Evolutionary conservation across 2,113 vertebrate genomes (phyloP), one percentile per base, ranked within the genome.

Genomic region (Corythoichthys haematopterus): DNA sequence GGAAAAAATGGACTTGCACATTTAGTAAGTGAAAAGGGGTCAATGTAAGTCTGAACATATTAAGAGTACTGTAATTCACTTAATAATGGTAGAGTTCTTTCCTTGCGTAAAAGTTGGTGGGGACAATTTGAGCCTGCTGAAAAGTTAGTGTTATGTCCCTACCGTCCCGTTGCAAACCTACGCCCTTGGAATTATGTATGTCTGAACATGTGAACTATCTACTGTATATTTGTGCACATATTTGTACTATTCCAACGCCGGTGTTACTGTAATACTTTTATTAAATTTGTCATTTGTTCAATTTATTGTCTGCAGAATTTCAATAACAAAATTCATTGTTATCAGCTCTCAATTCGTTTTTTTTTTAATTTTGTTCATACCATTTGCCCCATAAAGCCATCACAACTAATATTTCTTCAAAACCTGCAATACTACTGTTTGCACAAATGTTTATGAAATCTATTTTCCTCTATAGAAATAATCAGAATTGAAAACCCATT

Each of bases 141-240:
- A 28, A 28, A 28, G 20, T 28, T 28, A 28, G 20, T 28, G 20
- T 28, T 28, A 28, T 28, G 20, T 28, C 20, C 20, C 20, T 28
- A 28, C 20, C 20, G 20, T 28, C 20, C 20, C 20, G 20, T 28
- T 28, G 20, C 20, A 28, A 28, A 28, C 20, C 20, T 28, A 28
- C 20, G 20, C 20, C 20, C 20, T 28, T 28, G 20, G 20, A 28
- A 28, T 28, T 74, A 83, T 81, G 71, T 57, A 85, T 81, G 78
- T 68, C 86, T 81, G 73, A 66, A 71, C 67, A 78, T 56, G 65
- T 47, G 60, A 62, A 64, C 40, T 68, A 78, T 71, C 75, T 73
- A 28, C 20, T 28, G 20, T 28, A 56, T 47, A 69, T 76, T 78
- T 79, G 71, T 58, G 58, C 65, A 55, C 75, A 74, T 79, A 71